Conservation (phyloP, 2,797 vertebrate species). For the Thamnophis elegans region DNA sequence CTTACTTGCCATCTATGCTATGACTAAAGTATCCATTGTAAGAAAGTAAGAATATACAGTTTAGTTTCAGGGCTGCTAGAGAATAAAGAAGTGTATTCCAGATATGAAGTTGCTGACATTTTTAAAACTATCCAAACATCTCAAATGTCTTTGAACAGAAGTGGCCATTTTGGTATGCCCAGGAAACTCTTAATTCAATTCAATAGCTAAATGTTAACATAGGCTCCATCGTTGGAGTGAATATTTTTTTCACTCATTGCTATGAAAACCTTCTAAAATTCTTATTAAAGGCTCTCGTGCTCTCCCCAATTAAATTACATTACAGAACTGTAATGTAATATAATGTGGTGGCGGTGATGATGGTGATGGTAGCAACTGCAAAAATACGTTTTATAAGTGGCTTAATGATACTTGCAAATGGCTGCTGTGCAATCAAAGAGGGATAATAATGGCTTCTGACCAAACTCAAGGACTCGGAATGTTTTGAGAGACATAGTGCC, state of each 20-base stretch:
- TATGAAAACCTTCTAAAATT: neutral
- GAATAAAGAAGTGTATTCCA: neutral
- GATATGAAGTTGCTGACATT: neutral
- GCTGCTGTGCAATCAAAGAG: neutral
- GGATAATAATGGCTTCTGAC: neutral
- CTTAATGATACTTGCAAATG: neutral
- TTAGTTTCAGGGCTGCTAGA: neutral
- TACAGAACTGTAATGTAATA: neutral
- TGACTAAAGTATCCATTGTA: neutral
- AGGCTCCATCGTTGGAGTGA: neutral
- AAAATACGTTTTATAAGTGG: neutral
- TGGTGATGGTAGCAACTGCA: neutral
- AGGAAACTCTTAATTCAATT: neutral
- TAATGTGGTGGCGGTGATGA: neutral
- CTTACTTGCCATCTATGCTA: neutral
- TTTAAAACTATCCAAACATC: neutral
- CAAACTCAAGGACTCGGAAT: neutral
- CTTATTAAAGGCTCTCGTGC: neutral
- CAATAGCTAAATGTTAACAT: neutral
- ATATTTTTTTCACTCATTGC: neutral
- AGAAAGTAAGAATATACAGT: neutral
- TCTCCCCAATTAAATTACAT: neutral
- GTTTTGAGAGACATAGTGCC: neutral
- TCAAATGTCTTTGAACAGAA: neutral
- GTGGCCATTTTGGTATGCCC: neutral